Percentiles rank a stretch among this genome's conserved stretches.
Evolutionary conservation across 2,797 vertebrate genomes (phyloP).

Genomic region (Chelidonichthys spinosus): DNA sequence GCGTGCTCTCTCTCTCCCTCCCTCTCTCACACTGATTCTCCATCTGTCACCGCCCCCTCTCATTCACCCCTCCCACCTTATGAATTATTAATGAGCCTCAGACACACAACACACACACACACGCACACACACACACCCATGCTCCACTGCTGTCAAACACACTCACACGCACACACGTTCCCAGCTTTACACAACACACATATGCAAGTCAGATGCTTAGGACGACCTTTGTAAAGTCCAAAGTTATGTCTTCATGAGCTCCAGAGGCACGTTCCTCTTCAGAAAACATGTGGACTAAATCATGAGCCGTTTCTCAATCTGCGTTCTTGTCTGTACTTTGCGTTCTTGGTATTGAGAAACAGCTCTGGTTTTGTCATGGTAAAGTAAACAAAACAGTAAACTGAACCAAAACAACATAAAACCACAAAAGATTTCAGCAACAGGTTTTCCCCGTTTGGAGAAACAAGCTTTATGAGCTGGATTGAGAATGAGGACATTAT

Average conservation of each 20-base stretch:
- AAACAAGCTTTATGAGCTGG: neutral
- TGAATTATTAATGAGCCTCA: conserved; percentile 80
- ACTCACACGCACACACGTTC: conserved; percentile 26
- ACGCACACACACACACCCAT: conserved; percentile 44
- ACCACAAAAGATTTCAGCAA: too few species aligned
- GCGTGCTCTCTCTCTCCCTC: conserved; percentile 37
- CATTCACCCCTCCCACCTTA: conserved; percentile 79
- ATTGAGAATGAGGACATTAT: too few species aligned
- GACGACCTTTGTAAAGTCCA: neutral
- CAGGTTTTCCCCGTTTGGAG: neutral
- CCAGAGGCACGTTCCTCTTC: neutral
- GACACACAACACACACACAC: conserved; percentile 41
- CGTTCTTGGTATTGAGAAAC: too few species aligned
- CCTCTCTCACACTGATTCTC: conserved; percentile 67
- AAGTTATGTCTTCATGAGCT: neutral
- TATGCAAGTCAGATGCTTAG: neutral
- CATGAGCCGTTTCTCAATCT: too few species aligned
- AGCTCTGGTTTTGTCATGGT: neutral
- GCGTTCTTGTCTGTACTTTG: too few species aligned
- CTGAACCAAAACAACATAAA: neutral
- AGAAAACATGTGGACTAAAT: too few species aligned
- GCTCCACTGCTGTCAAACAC: conserved; percentile 43
- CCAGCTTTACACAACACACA: conserved; percentile 9
- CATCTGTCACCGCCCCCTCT: conserved; percentile 80
- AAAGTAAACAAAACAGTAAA: neutral